Evolutionary conservation across 2,797 vertebrate genomes (phyloP), one percentile per base, ranked within the genome.

Genomic region (Garrulus glandarius): DNA sequence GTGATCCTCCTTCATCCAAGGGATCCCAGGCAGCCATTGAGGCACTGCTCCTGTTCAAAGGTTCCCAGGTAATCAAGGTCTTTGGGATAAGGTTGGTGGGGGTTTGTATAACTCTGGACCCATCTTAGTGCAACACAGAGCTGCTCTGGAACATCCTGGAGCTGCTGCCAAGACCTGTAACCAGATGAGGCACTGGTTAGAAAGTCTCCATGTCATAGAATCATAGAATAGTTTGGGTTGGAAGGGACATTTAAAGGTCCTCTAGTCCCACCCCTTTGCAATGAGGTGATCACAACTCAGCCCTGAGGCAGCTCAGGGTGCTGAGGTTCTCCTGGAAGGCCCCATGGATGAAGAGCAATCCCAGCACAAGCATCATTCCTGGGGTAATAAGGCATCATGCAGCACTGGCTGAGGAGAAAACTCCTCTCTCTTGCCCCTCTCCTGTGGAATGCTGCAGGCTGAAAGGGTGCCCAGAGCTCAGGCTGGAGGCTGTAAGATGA

Each of bases 101-200:
- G 22, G 8, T 71, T 82, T 63, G 3, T 15, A 1, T 15, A 67
- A 37, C 30, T 67, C 60, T 81, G 60, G 49, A 26, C 11, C 27
- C 0, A 0, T 10, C 68, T 56, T 15, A 50, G 61, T 32, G 57
- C 49, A 49, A 21, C 0, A 1, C 41, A 68, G 53, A 72, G 30
- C 61, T 78, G 21, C n/a, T 72, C 63, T 79, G 59, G 37, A 63
- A 55, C 37, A n/a, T 32, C 30, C 46, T 69, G 63, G 15, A 75
- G 36, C 70, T 87, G 36, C 50, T 76, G 43, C 39, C 32, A n/a
- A 59, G 30, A 27, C 4, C 29, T 79, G 4, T 8, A n/a, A 59
- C 3, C n/a, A 71, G n/a, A 23, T 16, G 50, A 50, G 47, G 11
- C 9, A 4, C 36, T 82, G 55, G 18, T 55, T 30, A 59, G 56